Base-by-base conservation (phyloP, 2,113 vertebrate genomes). In the Xiphophorus hellerii region DNA sequence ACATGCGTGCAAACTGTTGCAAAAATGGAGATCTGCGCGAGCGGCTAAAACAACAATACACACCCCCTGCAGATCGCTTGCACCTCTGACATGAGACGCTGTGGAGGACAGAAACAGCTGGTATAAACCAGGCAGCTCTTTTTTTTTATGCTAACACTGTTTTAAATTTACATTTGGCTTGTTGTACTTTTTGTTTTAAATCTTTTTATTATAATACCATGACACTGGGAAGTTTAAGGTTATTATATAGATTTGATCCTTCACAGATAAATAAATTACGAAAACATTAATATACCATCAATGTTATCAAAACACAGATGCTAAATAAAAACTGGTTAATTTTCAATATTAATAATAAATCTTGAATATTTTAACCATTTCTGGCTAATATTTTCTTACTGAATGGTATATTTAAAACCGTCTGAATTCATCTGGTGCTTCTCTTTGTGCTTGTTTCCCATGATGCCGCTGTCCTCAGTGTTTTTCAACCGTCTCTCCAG, bases 301-400 rank as follows among this genome's bases (percentile, higher is more conserved):
- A 10, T 10, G 10, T 10, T 51, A 65, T 30, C 7, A 44, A 30
- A 67, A 39, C 28, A 31, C 51, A 58, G 51, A 48, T 5, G 14
- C 44, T 22, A 35, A 12, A 31, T 29, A 48, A 66, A 69, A 29
- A 66, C 10, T 73, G 7, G 6, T 85, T 68, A 69, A 67, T 62
- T 20, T 68, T 8, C 22, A 42, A 42, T 42, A 60, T 76, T 65
- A 77, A 67, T 65, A 60, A 25, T 54, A 87, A 88, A 87, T 79
- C 76, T 78, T 63, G 79, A 92, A 83, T 86, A 86, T 62, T 85
- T 86, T 81, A 89, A 37, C 89, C 69, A 74, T 74, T 66, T 70
- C 0, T 58, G 3, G 25, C 25, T 58, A 9, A 58, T n/a, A 58
- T 25, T n/a, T 58, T 58, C 51, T n/a, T 12, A 29, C 3, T 29